Base-by-base conservation (phyloP, 2,888 invertebrate genomes). In the Amiota minor region DNA sequence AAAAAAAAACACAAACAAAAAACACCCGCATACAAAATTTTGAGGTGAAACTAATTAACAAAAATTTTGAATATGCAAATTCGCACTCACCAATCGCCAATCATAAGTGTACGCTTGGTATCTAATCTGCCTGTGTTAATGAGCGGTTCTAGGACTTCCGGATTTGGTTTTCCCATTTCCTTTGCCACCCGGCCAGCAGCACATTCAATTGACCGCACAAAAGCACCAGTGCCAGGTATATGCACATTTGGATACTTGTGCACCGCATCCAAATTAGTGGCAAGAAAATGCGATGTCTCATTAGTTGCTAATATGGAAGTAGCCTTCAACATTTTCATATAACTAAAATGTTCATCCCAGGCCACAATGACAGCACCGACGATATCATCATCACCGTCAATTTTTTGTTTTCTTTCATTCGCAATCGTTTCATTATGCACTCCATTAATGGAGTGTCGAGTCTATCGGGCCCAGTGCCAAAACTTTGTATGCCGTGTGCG, bases 281-380 rank as follows among this genome's bases (percentile, higher is more conserved):
- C 98, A 70, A 99, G 91, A 88, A 98, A 98, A 14, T 95, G 88
- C 80, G 95, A 94, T 20, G 94, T 91, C 2, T 93, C 93, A 81
- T 95, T 92, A 35, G 92, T 92, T 70, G 71, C 73, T 1, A 98
- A 91, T 88, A 98, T 98, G 59, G 94, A 94, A 2, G 95, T 94
- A 1, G 98, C 98, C 88, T 96, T 97, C 86, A 96, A 91, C 85
- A 98, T 92, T 91, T 99, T 99, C 0, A 94, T 92, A 88, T 95
- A 98, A 86, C 95, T 97, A 84, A 98, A 93, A 88, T 98, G 94
- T 78, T 95, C 94, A 90, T 99, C 99, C 89, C 97, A 98, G 6
- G 98, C 98, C 35, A 98, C 96, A 35, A 98, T 92, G 0, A 99
- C 98, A 61, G 98, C 98, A 1, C 95, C 96, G 20, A 99, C 94